Base-by-base conservation (phyloP, 2,888 invertebrate species). In the Drosophila suboccidentalis region DNA sequence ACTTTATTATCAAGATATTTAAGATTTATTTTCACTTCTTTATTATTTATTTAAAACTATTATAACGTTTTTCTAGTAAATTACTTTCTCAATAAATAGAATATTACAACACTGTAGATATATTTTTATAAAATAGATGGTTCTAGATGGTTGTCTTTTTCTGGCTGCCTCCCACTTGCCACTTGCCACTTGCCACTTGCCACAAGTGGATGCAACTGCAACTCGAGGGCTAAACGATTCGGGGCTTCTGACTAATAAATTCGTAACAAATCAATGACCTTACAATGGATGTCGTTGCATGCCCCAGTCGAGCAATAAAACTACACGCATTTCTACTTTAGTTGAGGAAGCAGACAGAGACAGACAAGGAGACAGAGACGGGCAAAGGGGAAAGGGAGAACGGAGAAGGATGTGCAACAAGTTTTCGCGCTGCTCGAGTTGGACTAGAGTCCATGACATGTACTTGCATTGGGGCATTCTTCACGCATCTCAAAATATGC, bases 231-330 rank as follows among this genome's bases (percentile, higher is more conserved):
- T 75, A 71, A 75, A 59, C 65, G 71, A 22, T 65, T 38, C 64
- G 10, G 62, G 54, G 63, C 73, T 80, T 59, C 77, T 61, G 64
- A 41, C 83, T 78, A 83, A 90, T 90, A 89, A 90, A 87, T 90
- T 87, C 88, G 76, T 83, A 82, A 83, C 83, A 81, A 88, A 85
- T 73, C 82, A 90, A 87, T 85, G 90, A 87, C 77, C 90, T 67
- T 64, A 68, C 59, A 39, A 71, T 50, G 50, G 41, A 8, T 13
- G 11, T 38, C 19, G 50, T 17, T 55, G 19, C 58, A 63, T 67
- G 53, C 57, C 34, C 29, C 59, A 53, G 55, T 29, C 41, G 65
- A 71, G 49, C 69, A 68, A 73, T 79, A 82, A 65, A 75, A 72
- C 78, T 84, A 87, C 87, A 81, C 72, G 87, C 70, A 83, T 89